Base-by-base conservation (phyloP, 2,888 invertebrate species). In the Oegoconia quadripuncta region DNA sequence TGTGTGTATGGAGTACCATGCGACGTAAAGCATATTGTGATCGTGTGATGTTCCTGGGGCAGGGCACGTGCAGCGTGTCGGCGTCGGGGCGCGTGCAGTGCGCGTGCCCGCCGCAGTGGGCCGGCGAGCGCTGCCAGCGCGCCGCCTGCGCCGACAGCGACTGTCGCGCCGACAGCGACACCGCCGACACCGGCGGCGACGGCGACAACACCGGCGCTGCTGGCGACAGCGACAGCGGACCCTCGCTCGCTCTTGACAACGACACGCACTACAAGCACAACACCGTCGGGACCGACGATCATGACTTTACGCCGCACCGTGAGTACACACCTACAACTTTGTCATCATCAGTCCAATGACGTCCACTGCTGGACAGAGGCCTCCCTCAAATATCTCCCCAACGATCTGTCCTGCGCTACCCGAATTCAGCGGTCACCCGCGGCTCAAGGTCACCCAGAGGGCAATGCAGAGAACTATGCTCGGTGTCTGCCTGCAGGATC, bases 91-190 rank as follows among this genome's bases (percentile, higher is more conserved):
- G 88, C 87, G 20, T 47, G 20, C 14, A 36, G 41, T 95, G 94
- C 79, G 72, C 86, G 47, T 95, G 95, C 59, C 83, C 89, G 18
- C 76, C 90, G 0, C 84, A 88, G 32, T 95, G 91, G 72, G 87
- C 88, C 26, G 95, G 95, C 25, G 83, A 89, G 44, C 84, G 89
- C 37, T 95, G 95, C 77, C 91, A 93, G 68, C 89, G 90, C 37
- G 92, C 90, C 66, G 88, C 91, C 13, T 93, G 94, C 73, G 91
- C 91, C 1, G 69, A 66, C 66, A 91, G 90, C 30, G 89, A 89
- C 33, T 67, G 72, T 50, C 36, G 44, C 38, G 87, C 88, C 20
- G 93, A 92, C 4, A 71, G 83, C 8, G 82, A 14, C 93, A 91
- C 67, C 89, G 91, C 55, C 87, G 88, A 41, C 61, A 81, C 89